Conservation (phyloP, 2,797 vertebrate genomes). For the Poecilia velifera region DNA sequence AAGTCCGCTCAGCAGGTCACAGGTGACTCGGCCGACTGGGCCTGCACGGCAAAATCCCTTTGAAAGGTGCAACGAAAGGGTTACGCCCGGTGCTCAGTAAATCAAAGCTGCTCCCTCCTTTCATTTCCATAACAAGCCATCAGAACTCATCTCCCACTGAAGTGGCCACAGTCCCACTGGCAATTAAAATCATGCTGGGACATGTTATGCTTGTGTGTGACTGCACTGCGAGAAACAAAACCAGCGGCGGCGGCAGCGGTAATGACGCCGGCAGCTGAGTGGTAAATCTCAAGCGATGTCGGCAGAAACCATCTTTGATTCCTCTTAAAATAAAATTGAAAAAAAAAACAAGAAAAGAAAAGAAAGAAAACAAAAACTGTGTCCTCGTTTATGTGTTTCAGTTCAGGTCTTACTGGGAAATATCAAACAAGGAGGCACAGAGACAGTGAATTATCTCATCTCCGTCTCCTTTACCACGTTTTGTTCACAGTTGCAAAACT, state of each 20-base stretch:
- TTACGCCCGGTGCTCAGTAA: conserved; percentile 64
- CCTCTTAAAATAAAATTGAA: conserved; percentile 45
- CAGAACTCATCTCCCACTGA: conserved; percentile 77
- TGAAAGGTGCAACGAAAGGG: conserved; percentile 57
- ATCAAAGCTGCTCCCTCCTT: conserved; percentile 67
- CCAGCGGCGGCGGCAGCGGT: conserved; percentile 51
- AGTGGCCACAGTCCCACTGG: conserved; percentile 80
- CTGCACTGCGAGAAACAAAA: conserved; percentile 77
- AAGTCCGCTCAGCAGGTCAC: conserved; percentile 33
- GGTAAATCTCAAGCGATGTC: conserved; percentile 71
- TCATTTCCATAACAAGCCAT: conserved; percentile 83
- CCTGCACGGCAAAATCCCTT: conserved; percentile 53
- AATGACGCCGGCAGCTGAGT: conserved; percentile 68
- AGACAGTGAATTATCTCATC: conserved; percentile 52
- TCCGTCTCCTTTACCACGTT: conserved; percentile 40
- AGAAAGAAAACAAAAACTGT: conserved; percentile 12
- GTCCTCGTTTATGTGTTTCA: conserved; percentile 63
- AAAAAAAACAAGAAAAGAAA: background rate
- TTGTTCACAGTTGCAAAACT: conserved; percentile 25
- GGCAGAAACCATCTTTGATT: conserved; percentile 70
- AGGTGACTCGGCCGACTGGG: conserved; percentile 39
- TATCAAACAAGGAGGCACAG: conserved; percentile 55
- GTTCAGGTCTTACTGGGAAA: conserved; percentile 49
- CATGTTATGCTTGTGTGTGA: conserved; percentile 74
- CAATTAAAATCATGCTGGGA: conserved; percentile 86